Evolutionary conservation across 2,888 invertebrate genomes (phyloP), one percentile per base, ranked within the genome.

Genomic region (Acleris holmiana): DNA sequence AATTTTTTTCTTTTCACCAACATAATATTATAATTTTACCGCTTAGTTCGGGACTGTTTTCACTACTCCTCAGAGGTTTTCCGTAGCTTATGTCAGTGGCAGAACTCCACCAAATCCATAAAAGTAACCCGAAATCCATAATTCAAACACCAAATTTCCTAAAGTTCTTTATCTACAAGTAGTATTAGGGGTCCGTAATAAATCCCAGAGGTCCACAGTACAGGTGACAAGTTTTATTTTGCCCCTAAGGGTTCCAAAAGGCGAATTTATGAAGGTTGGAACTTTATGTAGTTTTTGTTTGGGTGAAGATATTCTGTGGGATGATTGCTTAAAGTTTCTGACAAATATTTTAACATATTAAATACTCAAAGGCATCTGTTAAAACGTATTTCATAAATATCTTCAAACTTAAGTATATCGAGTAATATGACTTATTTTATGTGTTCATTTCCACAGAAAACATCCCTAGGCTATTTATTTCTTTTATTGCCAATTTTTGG

Each of bases 141-240:
- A 62, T 60, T 67, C 59, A 60, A 63, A 67, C 53, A 61, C 53
- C 29, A 46, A 57, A 60, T 61, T 60, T 61, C 59, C 60, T 53
- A 64, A 64, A 64, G 58, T 54, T 57, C 53, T 67, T 56, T 57
- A 64, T 67, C 67, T 57, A 56, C 60, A 64, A 60, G 61, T 67
- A 56, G 60, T 60, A 64, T 61, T 47, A 54, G 65, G 64, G 60
- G 29, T 60, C 49, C 29, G 44, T 44, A 23, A 53, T 68, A 68
- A 69, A 67, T 67, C 69, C 67, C 25, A 41, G 50, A 61, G 41
- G 47, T 44, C 58, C 65, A 53, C 59, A 56, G 40, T 60, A 55
- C 69, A 71, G 71, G 69, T 71, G 70, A 71, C 70, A 68, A 65
- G 59, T 69, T 69, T 70, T 70, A 70, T 69, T 68, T 67, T 68